Conservation (phyloP, 2,113 vertebrate species). For the Callipepla squamata region DNA sequence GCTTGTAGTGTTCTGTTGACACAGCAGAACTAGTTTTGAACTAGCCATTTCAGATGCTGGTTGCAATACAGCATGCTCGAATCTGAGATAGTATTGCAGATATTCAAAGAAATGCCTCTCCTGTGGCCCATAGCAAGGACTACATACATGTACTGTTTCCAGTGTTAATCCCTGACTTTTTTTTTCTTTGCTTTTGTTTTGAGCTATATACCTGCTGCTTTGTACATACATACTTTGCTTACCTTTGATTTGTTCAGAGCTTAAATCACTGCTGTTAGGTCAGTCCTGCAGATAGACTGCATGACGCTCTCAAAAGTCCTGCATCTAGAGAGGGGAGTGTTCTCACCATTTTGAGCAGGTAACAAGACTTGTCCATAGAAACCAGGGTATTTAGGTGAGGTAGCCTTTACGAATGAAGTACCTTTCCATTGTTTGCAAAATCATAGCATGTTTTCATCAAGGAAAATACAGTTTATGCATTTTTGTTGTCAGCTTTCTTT, state of each 20-base stretch:
- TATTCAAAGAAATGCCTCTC: neutral
- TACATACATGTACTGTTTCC: neutral
- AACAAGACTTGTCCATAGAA: neutral
- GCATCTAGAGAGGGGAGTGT: neutral
- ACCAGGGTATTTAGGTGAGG: neutral
- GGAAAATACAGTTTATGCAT: neutral
- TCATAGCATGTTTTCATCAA: neutral
- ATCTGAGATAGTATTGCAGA: neutral
- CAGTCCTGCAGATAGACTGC: neutral
- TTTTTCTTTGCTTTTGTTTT: neutral
- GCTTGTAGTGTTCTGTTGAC: neutral
- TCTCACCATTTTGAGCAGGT: neutral
- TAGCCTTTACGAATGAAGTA: neutral
- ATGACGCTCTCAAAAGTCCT: neutral
- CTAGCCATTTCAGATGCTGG: neutral
- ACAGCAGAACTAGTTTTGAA: neutral
- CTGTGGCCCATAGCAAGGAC: neutral
- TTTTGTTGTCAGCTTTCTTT: neutral
- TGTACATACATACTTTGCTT: rapidly evolving
- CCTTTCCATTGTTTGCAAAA: neutral
- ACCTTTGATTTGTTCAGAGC: neutral
- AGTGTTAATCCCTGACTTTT: neutral
- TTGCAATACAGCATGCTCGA: neutral
- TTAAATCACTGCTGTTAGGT: neutral
- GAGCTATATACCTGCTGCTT: neutral